phyloP scores from a whole-genome alignment of 2,113 vertebrate genomes.

The Condylura cristata region DNA sequence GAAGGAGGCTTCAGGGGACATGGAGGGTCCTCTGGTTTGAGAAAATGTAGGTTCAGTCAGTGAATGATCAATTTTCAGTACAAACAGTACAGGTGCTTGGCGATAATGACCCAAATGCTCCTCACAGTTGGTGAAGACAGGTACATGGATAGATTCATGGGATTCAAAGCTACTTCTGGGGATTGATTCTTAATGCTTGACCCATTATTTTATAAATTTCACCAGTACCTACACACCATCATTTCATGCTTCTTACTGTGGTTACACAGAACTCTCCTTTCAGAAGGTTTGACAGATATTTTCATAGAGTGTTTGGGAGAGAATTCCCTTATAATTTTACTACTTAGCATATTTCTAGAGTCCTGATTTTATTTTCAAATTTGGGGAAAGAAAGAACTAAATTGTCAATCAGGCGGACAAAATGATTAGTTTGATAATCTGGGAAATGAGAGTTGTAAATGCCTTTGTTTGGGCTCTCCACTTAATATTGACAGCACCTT shows the following conservation, averaged over 20 bases:
- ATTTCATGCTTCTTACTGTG: not conserved
- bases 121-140: not conserved
- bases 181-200: not conserved
- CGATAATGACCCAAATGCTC: not conserved
- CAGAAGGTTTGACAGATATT: not conserved
- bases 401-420: not conserved
- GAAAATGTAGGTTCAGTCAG: not conserved
- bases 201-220: not conserved
- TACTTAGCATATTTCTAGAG: not conserved
- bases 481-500: conserved; percentile 42
- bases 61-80: not conserved
- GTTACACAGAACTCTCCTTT: not conserved
- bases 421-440: conserved; percentile 24
- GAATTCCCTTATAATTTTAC: not conserved
- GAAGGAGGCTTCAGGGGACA: not conserved
- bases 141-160: not conserved
- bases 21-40: not conserved
- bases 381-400: not conserved
- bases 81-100: not conserved
- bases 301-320: not conserved
- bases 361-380: conserved; percentile 12
- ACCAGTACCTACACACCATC: not conserved
- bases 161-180: not conserved
- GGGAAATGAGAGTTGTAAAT: not conserved
- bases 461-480: not conserved